A percentile compares a stretch with the other conserved stretches of the same genome.
phyloP scores from a whole-genome alignment of 1,140 invertebrate species.

The Drosophila teissieri region DNA sequence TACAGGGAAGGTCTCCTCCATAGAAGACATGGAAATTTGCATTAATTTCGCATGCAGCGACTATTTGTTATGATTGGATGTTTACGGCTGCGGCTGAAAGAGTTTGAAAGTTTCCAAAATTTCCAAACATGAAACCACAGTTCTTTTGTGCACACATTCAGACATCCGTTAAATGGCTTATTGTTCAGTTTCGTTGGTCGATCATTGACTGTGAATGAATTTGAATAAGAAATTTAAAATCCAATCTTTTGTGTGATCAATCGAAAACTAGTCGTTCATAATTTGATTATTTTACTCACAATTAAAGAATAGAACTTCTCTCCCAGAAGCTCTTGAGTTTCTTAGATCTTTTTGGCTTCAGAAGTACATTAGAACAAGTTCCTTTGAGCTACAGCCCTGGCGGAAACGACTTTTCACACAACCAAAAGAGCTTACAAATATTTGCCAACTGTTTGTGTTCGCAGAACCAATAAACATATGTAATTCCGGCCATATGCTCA shows the following conservation, averaged over 20 bases:
- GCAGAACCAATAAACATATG: constrained; percentile 1
- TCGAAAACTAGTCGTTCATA: neutral
- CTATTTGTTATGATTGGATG: constrained; percentile 19
- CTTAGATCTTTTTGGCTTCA: neutral
- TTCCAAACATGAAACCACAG: constrained; percentile 3
- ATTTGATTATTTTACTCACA: constrained; percentile 2
- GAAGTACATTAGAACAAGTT: neutral
- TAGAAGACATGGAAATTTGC: constrained; percentile 33
- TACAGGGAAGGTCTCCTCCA: neutral
- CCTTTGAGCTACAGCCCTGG: neutral
- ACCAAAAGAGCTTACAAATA: constrained; percentile 5
- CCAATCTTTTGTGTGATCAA: neutral
- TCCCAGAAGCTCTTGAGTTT: neutral
- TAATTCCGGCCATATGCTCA: constrained; percentile 9
- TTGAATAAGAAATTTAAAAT: constrained; percentile 5
- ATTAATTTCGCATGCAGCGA: constrained; percentile 51
- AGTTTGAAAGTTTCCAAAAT: constrained; percentile 31
- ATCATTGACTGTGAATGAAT: neutral
- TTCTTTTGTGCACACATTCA: constrained; percentile 7
- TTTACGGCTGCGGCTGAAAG: constrained; percentile 49
- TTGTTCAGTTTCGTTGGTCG: constrained; percentile 11
- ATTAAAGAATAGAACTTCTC: neutral
- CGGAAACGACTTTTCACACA: neutral
- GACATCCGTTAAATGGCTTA: constrained; percentile 17
- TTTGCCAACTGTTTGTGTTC: neutral